phyloP scores from a whole-genome alignment of 2,888 invertebrate species.

The Amaurobius ferox region DNA sequence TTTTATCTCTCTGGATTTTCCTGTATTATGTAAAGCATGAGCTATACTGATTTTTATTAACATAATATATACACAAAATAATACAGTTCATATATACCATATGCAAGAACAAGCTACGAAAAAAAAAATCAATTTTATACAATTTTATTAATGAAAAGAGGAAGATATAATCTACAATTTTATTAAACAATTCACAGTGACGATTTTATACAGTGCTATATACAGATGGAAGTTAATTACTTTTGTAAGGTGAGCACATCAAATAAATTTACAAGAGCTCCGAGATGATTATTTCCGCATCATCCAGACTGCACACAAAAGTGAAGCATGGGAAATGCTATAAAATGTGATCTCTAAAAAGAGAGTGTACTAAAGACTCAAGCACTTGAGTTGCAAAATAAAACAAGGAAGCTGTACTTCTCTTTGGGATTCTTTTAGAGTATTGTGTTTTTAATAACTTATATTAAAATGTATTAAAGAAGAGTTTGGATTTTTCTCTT shows the following conservation, averaged over 20 bases:
- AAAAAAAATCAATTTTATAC: constrained; percentile 11
- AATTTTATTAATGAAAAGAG: constrained; percentile 29
- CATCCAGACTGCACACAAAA: constrained; percentile 64
- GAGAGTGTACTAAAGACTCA: constrained; percentile 61
- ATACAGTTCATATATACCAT: neutral
- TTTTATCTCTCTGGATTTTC: too few species aligned
- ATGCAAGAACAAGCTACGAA: neutral
- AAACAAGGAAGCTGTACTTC: constrained; percentile 34
- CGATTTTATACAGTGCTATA: constrained; percentile 73
- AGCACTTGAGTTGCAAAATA: constrained; percentile 43
- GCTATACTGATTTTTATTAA: too few species aligned
- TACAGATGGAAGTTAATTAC: constrained; percentile 72
- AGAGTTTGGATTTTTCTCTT: constrained; percentile 5
- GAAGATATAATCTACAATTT: constrained; percentile 71
- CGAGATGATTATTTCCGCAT: constrained; percentile 44
- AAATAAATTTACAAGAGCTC: constrained; percentile 70
- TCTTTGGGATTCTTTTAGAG: constrained; percentile 34
- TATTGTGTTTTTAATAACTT: constrained; percentile 32
- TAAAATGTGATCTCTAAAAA: constrained; percentile 66
- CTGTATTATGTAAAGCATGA: too few species aligned
- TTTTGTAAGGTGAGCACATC: constrained; percentile 71
- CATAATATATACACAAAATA: constrained; percentile 6
- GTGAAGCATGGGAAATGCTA: constrained; percentile 69
- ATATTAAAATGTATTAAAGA: constrained; percentile 34
- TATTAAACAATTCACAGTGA: constrained; percentile 72